A percentile compares a stretch with the other conserved stretches of the same genome.
phyloP scores from a whole-genome alignment of 2,888 invertebrate genomes.

The Eupithecia inturbata region DNA sequence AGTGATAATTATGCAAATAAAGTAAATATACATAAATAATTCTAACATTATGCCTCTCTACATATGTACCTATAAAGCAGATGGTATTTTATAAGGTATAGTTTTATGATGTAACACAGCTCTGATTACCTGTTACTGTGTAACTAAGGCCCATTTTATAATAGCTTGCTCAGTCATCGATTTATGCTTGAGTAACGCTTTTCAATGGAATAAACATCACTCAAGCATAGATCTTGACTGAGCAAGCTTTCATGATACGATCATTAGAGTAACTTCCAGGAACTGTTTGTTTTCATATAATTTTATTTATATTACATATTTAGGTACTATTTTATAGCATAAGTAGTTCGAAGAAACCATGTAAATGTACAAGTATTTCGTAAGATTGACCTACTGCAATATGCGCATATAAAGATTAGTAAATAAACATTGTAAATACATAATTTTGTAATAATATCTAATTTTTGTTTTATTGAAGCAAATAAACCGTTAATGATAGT shows the following conservation, averaged over 20 bases:
- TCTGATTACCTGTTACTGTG: not conserved
- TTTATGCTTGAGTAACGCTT: no score
- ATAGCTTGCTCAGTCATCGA: no score
- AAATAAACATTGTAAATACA: slow-evolving; percentile 27
- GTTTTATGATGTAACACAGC: not conserved
- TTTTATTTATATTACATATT: not conserved
- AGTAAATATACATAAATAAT: not conserved
- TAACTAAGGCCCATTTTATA: no score
- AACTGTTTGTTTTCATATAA: not conserved
- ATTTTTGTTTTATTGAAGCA: slow-evolving; percentile 10
- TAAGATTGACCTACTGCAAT: slow-evolving; percentile 13
- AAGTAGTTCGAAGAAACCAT: not conserved
- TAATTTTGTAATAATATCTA: slow-evolving; percentile 34
- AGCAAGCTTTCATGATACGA: no score
- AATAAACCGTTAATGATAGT: not conserved
- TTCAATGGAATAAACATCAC: no score
- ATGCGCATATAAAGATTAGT: slow-evolving; percentile 8
- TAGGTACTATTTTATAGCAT: not conserved
- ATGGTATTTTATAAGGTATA: not conserved
- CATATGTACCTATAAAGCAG: not conserved
- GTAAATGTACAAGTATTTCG: not conserved
- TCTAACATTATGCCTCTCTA: not conserved
- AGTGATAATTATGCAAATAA: not conserved
- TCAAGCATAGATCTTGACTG: no score
- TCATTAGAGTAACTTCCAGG: not conserved